These are phyloP conservation scores for Corythornis cristatus DNA, from an alignment of 2,113 vertebrate species.

Conservation along the genomic window DNA sequence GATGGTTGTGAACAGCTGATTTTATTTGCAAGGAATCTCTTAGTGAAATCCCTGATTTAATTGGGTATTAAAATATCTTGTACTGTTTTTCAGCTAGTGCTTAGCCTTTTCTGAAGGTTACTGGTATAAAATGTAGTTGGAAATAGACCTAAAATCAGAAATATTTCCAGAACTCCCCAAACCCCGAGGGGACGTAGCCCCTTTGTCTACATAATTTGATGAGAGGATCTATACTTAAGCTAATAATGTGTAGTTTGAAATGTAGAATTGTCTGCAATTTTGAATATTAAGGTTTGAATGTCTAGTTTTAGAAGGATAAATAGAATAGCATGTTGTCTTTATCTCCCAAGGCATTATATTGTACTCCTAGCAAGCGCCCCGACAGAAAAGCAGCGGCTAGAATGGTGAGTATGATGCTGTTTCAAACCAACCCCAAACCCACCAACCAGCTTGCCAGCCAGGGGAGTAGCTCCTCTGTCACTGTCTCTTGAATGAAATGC, in stretches of 20 bases:
- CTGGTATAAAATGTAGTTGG: not conserved
- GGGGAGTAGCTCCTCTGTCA: no score
- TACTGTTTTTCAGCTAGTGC: not conserved
- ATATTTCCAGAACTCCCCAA: not conserved
- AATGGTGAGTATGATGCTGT: slow-evolving; percentile 84
- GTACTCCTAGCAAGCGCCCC: slow-evolving; percentile 88
- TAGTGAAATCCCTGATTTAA: not conserved
- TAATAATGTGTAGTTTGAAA: not conserved
- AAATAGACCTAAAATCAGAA: not conserved
- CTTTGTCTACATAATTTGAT: not conserved
- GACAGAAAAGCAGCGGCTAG: slow-evolving; percentile 87
- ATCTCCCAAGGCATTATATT: slow-evolving; percentile 93
- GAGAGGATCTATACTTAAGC: not conserved
- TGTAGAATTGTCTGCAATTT: slow-evolving; percentile 16
- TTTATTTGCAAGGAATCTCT: not conserved
- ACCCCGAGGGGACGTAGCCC: not conserved
- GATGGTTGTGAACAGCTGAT: not conserved
- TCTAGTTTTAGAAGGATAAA: slow-evolving; percentile 65
- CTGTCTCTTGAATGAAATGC: no score
- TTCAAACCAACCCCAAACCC: no score
- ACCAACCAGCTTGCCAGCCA: no score
- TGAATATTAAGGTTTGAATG: slow-evolving; percentile 63
- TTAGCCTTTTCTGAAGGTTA: not conserved
- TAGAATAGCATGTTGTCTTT: slow-evolving; percentile 83
- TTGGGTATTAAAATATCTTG: not conserved